phyloP scores from a whole-genome alignment of 30 jellyfish, hydroid and myxozoan genomes.

The Catostylus mosaicus region DNA sequence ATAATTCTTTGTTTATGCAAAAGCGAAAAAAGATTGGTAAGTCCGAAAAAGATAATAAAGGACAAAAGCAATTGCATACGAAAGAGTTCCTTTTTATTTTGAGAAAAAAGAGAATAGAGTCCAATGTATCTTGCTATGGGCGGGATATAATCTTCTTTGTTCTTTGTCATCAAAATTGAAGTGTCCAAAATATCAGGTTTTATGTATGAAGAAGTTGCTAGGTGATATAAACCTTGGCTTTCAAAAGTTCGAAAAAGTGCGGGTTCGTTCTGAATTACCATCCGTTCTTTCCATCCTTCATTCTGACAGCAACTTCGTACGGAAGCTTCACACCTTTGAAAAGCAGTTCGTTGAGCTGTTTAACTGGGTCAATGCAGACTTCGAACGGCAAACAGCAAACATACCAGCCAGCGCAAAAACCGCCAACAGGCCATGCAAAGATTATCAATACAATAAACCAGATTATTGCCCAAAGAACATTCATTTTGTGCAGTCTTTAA shows the following conservation, averaged over 20 bases:
- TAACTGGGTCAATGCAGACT: conserved; percentile 91
- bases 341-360: conserved; percentile 82
- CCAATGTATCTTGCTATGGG: too few relatives aligned
- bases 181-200: neutral
- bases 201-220: neutral
- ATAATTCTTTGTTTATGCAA: too few relatives aligned
- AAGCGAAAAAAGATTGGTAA: too few relatives aligned
- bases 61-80: too few relatives aligned
- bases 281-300: conserved; percentile 91
- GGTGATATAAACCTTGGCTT: neutral
- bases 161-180: too few relatives aligned
- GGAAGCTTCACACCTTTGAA: conserved; percentile 94
- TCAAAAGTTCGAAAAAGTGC: neutral
- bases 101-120: too few relatives aligned
- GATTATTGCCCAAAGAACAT: conserved; percentile 95
- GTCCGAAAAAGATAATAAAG: too few relatives aligned
- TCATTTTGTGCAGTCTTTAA: too few relatives aligned
- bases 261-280: conserved; percentile 68
- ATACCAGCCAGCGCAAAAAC: conserved; percentile 94
- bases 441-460: conserved; percentile 86
- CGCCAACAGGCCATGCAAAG: conserved; percentile 95
- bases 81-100: too few relatives aligned
- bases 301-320: conserved; percentile 84
- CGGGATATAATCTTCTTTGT: too few relatives aligned
- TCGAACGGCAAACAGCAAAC: conserved; percentile 96